Base-by-base conservation (phyloP, 2,888 invertebrate genomes). In the Sesia bembeciformis region DNA sequence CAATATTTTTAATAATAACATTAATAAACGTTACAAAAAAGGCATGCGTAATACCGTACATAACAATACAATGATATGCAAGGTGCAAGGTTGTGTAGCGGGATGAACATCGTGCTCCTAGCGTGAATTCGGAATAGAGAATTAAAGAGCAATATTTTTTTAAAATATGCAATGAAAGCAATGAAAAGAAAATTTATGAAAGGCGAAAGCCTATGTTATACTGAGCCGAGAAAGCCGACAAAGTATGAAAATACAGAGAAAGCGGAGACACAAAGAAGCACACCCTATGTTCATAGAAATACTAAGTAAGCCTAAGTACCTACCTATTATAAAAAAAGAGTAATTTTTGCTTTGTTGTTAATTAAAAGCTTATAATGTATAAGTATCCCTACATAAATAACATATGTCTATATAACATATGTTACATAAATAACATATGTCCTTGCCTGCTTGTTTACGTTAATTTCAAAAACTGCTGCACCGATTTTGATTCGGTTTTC, bases 181-280 rank as follows among this genome's bases (percentile, higher is more conserved):
- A 55, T 57, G 55, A 49, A 55, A 55, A 42, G 52, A 55, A 52
- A 52, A 53, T 39, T 40, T 4, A 57, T 55, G 52, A 52, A 53
- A 53, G 41, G 53, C 52, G 39, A 53, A 43, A 8, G 23, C n/a
- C 8, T 46, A 46, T 46, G 46, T 46, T 46, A 46, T 46, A 46
- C 46, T 46, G 46, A 46, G 46, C n/a, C 46, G 46, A 23, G 23
- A 46, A 46, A 46, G 46, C 46, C 23, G 23, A 46, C n/a, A 46
- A 46, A 8, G 46, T 46, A 46, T 43, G 23, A 46, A 46, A 46
- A 46, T 46, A 46, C 46, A 23, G 23, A 46, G 4, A 46, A 46
- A 46, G 46, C 46, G 46, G 23, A 5, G 46, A 23, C n/a, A 46
- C 46, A 46, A 46, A 8, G 46, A 46, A 46, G 46, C 46, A 5